Evolutionary conservation across 2,888 invertebrate species (phyloP).

Genomic region (Branchipolynoe longqiensis): DNA sequence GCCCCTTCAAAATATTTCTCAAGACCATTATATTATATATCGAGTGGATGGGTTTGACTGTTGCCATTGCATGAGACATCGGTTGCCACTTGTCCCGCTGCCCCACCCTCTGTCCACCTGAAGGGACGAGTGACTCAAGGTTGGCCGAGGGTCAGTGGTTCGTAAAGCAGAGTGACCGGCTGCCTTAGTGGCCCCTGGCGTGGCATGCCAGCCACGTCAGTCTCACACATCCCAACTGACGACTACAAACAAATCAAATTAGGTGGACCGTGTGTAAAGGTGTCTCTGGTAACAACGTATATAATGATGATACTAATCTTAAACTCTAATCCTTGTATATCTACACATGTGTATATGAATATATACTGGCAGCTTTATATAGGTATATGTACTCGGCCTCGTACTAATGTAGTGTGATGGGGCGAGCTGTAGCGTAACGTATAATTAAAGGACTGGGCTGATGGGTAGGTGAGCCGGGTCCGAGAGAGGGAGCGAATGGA

Average conservation of each 20-base stretch:
- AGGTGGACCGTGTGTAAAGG: neutral
- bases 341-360: conserved; percentile 15
- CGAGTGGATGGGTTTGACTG: too few species aligned
- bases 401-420: conserved; percentile 5
- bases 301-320: neutral
- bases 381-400: conserved; percentile 11
- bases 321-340: conserved; percentile 10
- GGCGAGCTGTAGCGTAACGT: neutral
- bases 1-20: too few species aligned
- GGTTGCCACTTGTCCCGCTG: too few species aligned
- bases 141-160: neutral
- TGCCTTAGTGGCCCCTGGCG: neutral
- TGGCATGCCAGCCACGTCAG: conserved; percentile 11
- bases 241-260: neutral
- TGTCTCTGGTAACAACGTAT: conserved; percentile 7
- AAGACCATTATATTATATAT: too few species aligned
- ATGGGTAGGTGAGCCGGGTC: conserved; percentile 32
- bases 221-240: conserved; percentile 2
- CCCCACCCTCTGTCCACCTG: conserved; percentile 14
- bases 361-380: conserved; percentile 47
- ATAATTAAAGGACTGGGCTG: conserved; percentile 21
- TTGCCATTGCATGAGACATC: too few species aligned
- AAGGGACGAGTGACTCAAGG: neutral
- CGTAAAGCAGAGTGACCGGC: neutral
- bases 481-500: conserved; percentile 7